Percentiles rank a stretch among this genome's conserved stretches.
These are phyloP conservation scores for Acipenser ruthenus DNA, from an alignment of 2,797 vertebrate species.

Conservation along the genomic window DNA sequence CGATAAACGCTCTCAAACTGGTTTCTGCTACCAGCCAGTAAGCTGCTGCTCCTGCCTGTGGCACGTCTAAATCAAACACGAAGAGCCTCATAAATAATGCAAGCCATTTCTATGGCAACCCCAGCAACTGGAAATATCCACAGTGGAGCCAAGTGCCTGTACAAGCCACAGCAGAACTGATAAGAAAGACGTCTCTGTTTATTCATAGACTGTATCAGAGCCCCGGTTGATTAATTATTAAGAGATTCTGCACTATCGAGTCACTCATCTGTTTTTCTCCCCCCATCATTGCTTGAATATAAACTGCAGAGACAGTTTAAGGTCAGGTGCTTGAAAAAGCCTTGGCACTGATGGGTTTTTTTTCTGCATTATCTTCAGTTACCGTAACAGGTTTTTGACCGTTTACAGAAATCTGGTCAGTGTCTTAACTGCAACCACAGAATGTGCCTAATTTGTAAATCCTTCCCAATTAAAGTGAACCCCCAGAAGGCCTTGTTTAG, in stretches of 20 bases:
- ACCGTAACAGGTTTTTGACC: no score
- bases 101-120: neutral
- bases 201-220: neutral
- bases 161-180: neutral
- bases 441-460: no score
- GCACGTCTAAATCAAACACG: neutral
- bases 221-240: neutral
- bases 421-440: no score
- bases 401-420: no score
- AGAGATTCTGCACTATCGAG: neutral
- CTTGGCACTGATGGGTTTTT: no score
- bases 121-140: neutral
- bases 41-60: neutral
- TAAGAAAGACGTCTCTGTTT: neutral
- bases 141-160: neutral
- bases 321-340: no score
- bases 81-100: neutral
- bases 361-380: no score
- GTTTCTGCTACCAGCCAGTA: neutral
- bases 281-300: neutral
- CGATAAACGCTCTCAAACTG: neutral
- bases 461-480: no score
- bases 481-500: no score
- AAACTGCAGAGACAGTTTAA: no score
- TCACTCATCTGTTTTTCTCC: slow-evolving; percentile 1